Percentiles rank a stretch among this genome's conserved stretches.
phyloP scores from a whole-genome alignment of 2,888 invertebrate genomes.

The Drosophila flavopinicola region DNA sequence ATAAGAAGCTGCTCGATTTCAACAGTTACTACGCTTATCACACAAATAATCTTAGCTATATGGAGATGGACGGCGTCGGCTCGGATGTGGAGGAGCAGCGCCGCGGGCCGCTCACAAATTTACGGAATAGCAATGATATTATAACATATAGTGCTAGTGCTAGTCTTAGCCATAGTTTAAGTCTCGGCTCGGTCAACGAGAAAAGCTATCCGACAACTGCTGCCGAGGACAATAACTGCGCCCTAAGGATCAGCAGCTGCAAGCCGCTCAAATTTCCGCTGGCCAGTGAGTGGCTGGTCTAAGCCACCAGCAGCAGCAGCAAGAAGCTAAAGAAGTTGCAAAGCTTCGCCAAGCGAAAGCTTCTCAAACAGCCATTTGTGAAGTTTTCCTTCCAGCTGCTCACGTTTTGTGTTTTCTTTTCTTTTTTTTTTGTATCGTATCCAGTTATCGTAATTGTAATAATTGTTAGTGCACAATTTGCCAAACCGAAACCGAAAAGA shows the following conservation, averaged over 20 bases:
- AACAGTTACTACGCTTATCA: slow-evolving; percentile 74
- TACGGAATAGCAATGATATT: slow-evolving; percentile 58
- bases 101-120: slow-evolving; percentile 19
- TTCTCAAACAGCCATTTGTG: slow-evolving; percentile 61
- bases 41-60: slow-evolving; percentile 77
- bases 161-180: slow-evolving; percentile 70
- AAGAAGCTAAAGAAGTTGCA: background rate
- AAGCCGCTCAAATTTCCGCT: slow-evolving; percentile 83
- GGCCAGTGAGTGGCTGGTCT: slow-evolving; percentile 84
- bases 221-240: slow-evolving; percentile 84
- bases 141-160: slow-evolving; percentile 49
- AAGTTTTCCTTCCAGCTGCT: slow-evolving; percentile 17
- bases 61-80: slow-evolving; percentile 31
- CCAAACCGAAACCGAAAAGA: slow-evolving; percentile 3
- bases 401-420: slow-evolving; percentile 13
- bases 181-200: slow-evolving; percentile 69
- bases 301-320: slow-evolving; percentile 19
- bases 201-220: slow-evolving; percentile 51
- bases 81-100: slow-evolving; percentile 2
- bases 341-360: slow-evolving; percentile 20
- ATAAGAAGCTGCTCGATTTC: slow-evolving; percentile 59
- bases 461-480: slow-evolving; percentile 45
- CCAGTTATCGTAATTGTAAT: slow-evolving; percentile 22
- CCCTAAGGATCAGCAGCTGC: slow-evolving; percentile 82
- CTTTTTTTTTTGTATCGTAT: slow-evolving; percentile 27